Conservation (phyloP, 2,888 invertebrate genomes). For the Macrophya annulata region DNA sequence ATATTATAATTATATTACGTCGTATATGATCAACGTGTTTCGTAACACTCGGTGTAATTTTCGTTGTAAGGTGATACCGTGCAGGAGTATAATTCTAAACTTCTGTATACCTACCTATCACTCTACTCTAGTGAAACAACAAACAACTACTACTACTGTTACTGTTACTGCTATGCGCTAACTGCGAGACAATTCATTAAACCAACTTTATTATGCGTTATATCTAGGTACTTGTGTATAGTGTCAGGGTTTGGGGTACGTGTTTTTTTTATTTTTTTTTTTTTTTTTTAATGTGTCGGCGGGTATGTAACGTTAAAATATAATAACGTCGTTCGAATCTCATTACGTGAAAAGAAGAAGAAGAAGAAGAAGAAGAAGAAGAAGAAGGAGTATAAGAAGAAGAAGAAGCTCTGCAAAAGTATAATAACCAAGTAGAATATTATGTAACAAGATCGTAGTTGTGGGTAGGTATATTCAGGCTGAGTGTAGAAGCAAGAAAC, state of each 20-base stretch:
- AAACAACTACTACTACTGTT: neutral
- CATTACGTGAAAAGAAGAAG: neutral
- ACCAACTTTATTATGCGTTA: constrained; percentile 41
- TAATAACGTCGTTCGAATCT: constrained; percentile 44
- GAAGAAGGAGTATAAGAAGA: too few relatives aligned
- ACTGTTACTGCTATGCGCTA: neutral
- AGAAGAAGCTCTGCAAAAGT: neutral
- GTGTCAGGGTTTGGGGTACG: neutral
- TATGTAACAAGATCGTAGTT: constrained; percentile 46
- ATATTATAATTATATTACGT: neutral
- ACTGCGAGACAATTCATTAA: constrained; percentile 30
- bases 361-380: too few relatives aligned
- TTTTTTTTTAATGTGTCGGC: neutral
- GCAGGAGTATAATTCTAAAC: constrained; percentile 12
- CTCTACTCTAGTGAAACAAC: neutral
- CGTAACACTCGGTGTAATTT: neutral
- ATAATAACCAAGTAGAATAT: constrained; percentile 40
- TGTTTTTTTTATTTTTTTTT: neutral
- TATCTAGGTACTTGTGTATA: neutral
- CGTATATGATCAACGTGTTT: neutral
- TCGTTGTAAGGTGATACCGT: constrained; percentile 23
- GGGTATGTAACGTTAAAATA: neutral
- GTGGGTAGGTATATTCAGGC: neutral
- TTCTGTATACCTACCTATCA: constrained; percentile 11
- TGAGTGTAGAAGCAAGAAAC: constrained; percentile 19